Conservation (phyloP, 64 coral and sea anemone genomes). For the Stylophora pistillata region DNA sequence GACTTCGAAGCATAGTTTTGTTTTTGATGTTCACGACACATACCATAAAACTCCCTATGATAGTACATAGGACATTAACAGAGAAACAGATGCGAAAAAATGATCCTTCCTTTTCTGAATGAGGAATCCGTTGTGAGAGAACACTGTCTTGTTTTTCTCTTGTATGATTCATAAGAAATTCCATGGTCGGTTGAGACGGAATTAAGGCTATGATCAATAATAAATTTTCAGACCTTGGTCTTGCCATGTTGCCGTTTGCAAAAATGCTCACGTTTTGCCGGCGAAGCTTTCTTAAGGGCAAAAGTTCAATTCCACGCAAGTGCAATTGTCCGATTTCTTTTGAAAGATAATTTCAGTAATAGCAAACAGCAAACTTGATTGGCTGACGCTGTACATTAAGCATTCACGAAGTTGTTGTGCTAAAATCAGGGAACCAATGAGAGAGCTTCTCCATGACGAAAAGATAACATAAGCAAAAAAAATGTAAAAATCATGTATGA, state of each 20-base stretch:
- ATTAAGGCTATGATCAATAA: not conserved
- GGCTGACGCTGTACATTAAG: not conserved
- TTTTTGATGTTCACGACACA: constrained; percentile 57
- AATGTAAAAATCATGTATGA: not conserved
- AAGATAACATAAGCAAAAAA: not conserved
- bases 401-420: not conserved
- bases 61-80: constrained; percentile 31
- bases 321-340: constrained; percentile 13
- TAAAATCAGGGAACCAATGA: not conserved
- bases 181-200: not conserved
- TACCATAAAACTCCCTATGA: constrained; percentile 34
- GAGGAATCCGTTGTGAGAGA: no score
- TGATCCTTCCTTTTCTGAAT: not conserved
- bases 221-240: not conserved
- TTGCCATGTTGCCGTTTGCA: not conserved
- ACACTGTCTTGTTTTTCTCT: not conserved
- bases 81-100: constrained; percentile 33
- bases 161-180: not conserved
- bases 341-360: not conserved
- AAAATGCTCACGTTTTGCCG: not conserved
- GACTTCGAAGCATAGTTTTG: constrained; percentile 49
- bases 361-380: not conserved
- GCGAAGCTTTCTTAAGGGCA: not conserved
- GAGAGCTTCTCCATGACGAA: not conserved
- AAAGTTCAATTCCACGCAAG: not conserved